Conservation (phyloP, 1,140 invertebrate genomes). For the Potamilus streckersoni region DNA sequence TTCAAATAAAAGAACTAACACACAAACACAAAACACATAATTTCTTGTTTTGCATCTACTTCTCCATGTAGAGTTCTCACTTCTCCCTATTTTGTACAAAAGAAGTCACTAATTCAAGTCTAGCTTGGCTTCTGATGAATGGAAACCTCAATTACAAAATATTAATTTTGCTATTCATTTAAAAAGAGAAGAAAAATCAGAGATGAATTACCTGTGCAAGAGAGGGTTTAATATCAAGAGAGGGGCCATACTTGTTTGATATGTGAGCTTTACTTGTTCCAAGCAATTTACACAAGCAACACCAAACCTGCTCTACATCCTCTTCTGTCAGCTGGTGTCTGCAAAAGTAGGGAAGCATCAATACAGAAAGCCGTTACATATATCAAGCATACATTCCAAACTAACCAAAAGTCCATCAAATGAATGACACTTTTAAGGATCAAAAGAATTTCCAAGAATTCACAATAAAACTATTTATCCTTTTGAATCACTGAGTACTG, state of each 20-base stretch:
- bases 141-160: neutral
- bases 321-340: conserved; percentile 11
- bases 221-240: conserved; percentile 30
- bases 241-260: conserved; percentile 8
- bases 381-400: neutral
- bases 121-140: no score
- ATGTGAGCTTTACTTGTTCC: conserved; percentile 10
- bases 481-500: no score
- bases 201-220: conserved; percentile 24
- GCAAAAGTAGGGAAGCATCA: neutral
- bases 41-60: no score
- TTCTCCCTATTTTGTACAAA: no score
- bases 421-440: no score
- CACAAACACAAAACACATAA: no score
- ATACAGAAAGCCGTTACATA: neutral
- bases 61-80: no score
- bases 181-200: neutral
- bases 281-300: conserved; percentile 13
- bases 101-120: no score
- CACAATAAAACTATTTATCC: no score
- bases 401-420: no score
- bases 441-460: no score
- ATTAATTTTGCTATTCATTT: neutral
- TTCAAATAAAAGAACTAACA: no score
- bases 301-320: conserved; percentile 15